phyloP scores from a whole-genome alignment of 2,113 vertebrate species.

The Malurus melanocephalus region DNA sequence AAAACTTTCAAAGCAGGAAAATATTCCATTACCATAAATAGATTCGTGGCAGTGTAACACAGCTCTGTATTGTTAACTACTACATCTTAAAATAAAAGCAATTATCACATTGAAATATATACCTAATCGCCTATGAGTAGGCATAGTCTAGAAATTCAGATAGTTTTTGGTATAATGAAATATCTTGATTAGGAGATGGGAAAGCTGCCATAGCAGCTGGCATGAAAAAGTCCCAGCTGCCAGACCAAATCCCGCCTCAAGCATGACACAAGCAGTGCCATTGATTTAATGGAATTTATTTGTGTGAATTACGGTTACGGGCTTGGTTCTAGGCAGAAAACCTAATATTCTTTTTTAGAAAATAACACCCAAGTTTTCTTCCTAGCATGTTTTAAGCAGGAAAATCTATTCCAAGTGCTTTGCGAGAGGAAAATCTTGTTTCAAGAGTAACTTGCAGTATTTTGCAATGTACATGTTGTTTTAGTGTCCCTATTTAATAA shows the following conservation, averaged over 20 bases:
- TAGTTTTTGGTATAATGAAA: conserved; percentile 35
- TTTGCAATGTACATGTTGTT: not conserved
- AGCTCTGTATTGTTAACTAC: conserved; percentile 38
- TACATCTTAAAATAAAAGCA: conserved; percentile 53
- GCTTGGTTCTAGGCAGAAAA: conserved; percentile 33
- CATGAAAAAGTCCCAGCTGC: conserved; percentile 53
- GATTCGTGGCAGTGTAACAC: conserved; percentile 12
- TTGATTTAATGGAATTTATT: conserved; percentile 16
- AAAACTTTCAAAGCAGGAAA: conserved; percentile 40
- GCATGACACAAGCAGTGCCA: not conserved
- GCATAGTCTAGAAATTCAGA: not conserved
- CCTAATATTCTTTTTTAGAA: conserved; percentile 49
- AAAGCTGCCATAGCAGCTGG: conserved; percentile 33
- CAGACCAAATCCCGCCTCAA: not conserved
- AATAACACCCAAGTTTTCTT: conserved; percentile 51
- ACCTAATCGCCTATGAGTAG: not conserved
- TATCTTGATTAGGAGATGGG: conserved; percentile 40
- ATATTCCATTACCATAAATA: conserved; percentile 1
- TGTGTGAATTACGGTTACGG: not conserved
- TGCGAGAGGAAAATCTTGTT: conserved; percentile 17
- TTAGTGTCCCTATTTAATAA: conserved; percentile 29
- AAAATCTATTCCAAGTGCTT: conserved; percentile 35
- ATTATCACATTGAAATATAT: conserved; percentile 37
- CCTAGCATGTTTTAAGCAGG: not conserved
- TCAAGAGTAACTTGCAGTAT: conserved; percentile 11